A percentile compares a stretch with the other conserved stretches of the same genome.
phyloP scores from a whole-genome alignment of 2,113 vertebrate species.

The Platysteira castanea region DNA sequence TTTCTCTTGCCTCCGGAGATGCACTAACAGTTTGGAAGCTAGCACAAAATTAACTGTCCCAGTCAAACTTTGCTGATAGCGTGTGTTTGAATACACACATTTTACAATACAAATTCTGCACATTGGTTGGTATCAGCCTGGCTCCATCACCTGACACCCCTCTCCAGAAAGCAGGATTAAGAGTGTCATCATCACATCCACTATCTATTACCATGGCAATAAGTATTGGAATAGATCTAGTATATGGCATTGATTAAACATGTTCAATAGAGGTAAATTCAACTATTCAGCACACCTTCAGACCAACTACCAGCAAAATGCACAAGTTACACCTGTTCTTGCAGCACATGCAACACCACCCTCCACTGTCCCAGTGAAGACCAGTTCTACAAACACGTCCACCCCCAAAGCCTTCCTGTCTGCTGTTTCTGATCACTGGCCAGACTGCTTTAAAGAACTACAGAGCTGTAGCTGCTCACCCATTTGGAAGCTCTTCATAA shows the following conservation, averaged over 20 bases:
- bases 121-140: not conserved
- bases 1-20: not conserved
- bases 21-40: not conserved
- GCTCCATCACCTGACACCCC: not conserved
- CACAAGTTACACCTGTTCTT: not conserved
- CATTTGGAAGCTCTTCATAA: not conserved
- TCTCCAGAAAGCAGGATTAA: not conserved
- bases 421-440: not conserved
- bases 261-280: not conserved
- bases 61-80: not conserved
- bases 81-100: not conserved
- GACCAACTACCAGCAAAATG: not conserved
- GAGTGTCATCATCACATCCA: not conserved
- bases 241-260: not conserved
- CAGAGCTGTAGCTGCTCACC: not conserved
- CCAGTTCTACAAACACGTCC: not conserved
- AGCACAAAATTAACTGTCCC: not conserved
- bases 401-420: not conserved
- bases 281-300: not conserved
- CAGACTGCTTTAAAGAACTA: not conserved
- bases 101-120: not conserved
- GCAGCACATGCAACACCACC: not conserved
- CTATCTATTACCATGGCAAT: not conserved
- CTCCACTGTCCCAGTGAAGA: rapidly evolving
- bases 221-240: not conserved